Percentiles rank a stretch among this genome's conserved stretches.
Conservation (phyloP, 2,797 vertebrate genomes). For the Clarias pachynema region DNA sequence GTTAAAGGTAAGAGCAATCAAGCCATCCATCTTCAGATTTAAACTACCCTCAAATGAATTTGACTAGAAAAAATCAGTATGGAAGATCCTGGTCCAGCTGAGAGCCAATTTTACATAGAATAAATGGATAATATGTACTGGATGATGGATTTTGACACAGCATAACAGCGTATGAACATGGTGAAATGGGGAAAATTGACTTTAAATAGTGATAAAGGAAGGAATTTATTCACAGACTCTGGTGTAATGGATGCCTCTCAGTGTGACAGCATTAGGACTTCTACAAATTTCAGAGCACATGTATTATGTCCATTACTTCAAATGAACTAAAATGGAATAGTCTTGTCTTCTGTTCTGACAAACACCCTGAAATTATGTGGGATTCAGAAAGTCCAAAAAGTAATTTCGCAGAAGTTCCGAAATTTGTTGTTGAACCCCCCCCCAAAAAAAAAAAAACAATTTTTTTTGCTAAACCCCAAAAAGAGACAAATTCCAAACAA, state of each 20-base stretch:
- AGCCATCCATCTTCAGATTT: constrained; percentile 58
- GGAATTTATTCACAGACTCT: constrained; percentile 25
- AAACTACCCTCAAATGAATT: constrained; percentile 52
- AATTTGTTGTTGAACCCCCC: background rate
- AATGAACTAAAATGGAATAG: background rate
- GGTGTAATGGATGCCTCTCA: background rate
- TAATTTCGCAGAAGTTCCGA: background rate
- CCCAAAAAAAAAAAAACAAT: background rate
- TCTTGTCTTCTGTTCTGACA: constrained; percentile 2
- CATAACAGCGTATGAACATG: constrained; percentile 23
- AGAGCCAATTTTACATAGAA: constrained; percentile 62
- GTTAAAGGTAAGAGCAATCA: constrained; percentile 59
- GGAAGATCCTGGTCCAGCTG: constrained; percentile 53
- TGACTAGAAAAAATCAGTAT: constrained; percentile 60
- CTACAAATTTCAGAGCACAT: background rate
- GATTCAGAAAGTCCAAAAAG: background rate
- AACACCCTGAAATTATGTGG: background rate
- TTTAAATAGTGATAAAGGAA: background rate
- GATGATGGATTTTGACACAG: constrained; percentile 38
- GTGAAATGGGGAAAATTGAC: constrained; percentile 27
- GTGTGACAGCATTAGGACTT: background rate
- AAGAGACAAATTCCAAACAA: background rate
- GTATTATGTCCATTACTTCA: constrained; percentile 1
- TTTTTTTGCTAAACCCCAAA: background rate
- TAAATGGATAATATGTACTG: constrained; percentile 33